phyloP scores from a whole-genome alignment of 2,113 vertebrate species.

The Dipodomys stephensi region DNA sequence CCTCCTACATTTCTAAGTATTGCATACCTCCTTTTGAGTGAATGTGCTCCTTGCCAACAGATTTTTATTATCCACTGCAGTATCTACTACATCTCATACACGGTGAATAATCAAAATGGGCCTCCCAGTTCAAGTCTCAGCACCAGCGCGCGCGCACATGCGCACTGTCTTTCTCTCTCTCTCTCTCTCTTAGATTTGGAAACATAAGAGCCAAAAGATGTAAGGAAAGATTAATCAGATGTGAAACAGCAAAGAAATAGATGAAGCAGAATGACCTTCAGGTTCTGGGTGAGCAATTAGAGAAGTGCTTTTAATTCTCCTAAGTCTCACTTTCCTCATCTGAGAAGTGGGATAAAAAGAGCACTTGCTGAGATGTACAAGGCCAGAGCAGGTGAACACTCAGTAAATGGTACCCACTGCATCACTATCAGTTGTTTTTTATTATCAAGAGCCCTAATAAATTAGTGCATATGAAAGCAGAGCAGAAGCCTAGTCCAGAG shows the following conservation, averaged over 20 bases:
- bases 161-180: too few species aligned
- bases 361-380: background rate
- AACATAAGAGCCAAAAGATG: background rate
- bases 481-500: background rate
- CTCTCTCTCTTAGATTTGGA: background rate
- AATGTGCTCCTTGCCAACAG: background rate
- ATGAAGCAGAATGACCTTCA: background rate
- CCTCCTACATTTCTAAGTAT: background rate
- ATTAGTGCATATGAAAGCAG: background rate
- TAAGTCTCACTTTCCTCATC: slow-evolving; percentile 32
- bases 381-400: background rate
- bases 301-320: background rate
- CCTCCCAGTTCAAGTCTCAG: background rate
- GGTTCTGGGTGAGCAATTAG: background rate
- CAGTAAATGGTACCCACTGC: too few species aligned
- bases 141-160: too few species aligned
- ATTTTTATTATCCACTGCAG: background rate
- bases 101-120: background rate
- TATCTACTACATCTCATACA: background rate
- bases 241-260: background rate
- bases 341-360: background rate
- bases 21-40: background rate
- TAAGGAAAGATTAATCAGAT: background rate
- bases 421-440: background rate
- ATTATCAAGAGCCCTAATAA: slow-evolving; percentile 1